Evolutionary conservation across 1,140 invertebrate genomes (phyloP).

Genomic region (Bombus difficillimus): DNA sequence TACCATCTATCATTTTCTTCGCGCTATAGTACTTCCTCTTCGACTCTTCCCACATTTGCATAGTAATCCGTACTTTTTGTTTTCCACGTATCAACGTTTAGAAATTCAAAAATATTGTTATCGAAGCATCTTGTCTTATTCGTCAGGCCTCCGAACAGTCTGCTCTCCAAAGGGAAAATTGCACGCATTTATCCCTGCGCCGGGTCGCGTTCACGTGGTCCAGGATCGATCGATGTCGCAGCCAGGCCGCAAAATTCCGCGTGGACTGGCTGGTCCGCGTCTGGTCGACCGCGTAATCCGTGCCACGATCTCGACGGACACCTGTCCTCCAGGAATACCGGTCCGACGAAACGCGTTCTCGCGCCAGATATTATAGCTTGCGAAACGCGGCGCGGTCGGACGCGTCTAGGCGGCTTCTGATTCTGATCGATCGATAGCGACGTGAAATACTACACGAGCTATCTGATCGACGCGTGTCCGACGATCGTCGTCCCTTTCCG

Average conservation of each 20-base stretch:
- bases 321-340: constrained; percentile 52
- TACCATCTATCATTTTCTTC: too few relatives aligned
- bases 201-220: not conserved
- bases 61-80: too few relatives aligned
- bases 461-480: constrained; percentile 32
- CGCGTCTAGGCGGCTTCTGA: constrained; percentile 39
- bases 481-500: not conserved
- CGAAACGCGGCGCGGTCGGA: constrained; percentile 30
- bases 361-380: constrained; percentile 24
- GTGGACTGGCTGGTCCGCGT: not conserved
- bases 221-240: constrained; percentile 6
- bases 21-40: too few relatives aligned
- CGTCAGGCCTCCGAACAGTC: too few relatives aligned
- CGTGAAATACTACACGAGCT: constrained; percentile 44
- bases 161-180: too few relatives aligned
- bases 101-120: too few relatives aligned
- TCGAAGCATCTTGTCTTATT: not conserved
- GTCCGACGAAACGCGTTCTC: constrained; percentile 31
- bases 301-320: constrained; percentile 46
- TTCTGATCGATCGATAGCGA: constrained; percentile 40
- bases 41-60: too few relatives aligned
- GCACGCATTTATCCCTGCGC: too few relatives aligned
- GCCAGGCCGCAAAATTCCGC: constrained; percentile 28
- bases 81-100: too few relatives aligned
- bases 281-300: constrained; percentile 36